Base-by-base conservation (phyloP, 2,113 vertebrate species). In the Dromiciops gliroides region DNA sequence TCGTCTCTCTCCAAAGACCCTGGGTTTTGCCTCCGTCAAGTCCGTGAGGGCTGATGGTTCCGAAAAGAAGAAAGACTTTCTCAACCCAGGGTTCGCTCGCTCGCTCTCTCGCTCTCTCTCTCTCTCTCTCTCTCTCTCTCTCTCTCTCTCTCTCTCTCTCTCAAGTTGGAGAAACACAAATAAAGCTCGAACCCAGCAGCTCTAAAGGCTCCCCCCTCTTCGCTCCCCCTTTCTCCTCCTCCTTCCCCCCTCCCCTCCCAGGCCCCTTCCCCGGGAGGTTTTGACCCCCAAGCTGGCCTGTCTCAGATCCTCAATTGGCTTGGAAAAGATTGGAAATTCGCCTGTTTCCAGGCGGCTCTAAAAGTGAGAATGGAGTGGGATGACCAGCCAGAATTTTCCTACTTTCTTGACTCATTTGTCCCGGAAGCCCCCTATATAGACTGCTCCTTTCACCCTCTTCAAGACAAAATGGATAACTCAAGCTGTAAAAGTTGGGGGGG, bases 111-210 rank as follows among this genome's bases (percentile, higher is more conserved):
- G 31, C 28, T 60, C 56, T 60, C 28, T 60, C 56, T 60, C 28
- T 60, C 26, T 67, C 31, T 67, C 31, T 67, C 60, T 67, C 11
- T 67, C 31, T 67, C 60, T 67, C 31, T 67, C 31, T 67, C 31
- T 67, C 60, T 67, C 31, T 67, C 60, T 67, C 12, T n/a, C 60
- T 67, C 60, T 67, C 60, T 67, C 60, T 67, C 31, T 67, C 60
- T 75, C 37, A 83, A 94, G 96, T 92, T 52, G 94, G 67, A 98
- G 94, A 92, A 94, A 26, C 89, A 44, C 89, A 51, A 88, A 91
- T 92, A 75, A 92, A 93, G 91, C 93, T 51, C 2, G 47, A 91
- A 60, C 50, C 52, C 67, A 1, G 6, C 48, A 37, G 91, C 25
- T 89, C 67, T 2, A 89, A 89, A 67, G 93, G 5, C 31, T 67